phyloP scores from a whole-genome alignment of 2,888 invertebrate genomes.

The Horisme vitalbata region DNA sequence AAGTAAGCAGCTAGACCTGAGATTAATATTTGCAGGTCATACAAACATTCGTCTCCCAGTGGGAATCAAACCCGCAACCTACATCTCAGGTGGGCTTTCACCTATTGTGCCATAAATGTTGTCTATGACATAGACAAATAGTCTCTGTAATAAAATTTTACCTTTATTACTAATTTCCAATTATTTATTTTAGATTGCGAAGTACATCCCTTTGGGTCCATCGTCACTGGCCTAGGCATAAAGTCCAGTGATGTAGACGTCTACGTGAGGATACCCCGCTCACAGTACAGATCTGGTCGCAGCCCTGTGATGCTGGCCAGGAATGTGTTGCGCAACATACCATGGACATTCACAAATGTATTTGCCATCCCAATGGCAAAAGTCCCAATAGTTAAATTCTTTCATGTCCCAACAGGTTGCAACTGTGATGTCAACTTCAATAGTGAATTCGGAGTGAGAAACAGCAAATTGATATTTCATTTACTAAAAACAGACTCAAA shows the following conservation, averaged over 20 bases:
- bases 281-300: slow-evolving; percentile 22
- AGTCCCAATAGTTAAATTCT: slow-evolving; percentile 90
- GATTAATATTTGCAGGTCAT: no score
- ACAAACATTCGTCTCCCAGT: no score
- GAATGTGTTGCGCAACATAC: slow-evolving; percentile 54
- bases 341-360: slow-evolving; percentile 72
- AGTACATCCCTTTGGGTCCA: slow-evolving; percentile 87
- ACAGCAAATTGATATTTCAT: slow-evolving; percentile 85
- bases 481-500: slow-evolving; percentile 81
- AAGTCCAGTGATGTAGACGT: slow-evolving; percentile 89
- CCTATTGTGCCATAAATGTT: no score
- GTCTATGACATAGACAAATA: no score
- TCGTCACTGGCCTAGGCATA: slow-evolving; percentile 86
- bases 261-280: slow-evolving; percentile 73
- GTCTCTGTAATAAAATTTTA: no score
- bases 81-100: no score
- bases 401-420: slow-evolving; percentile 82
- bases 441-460: slow-evolving; percentile 85
- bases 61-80: no score
- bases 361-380: slow-evolving; percentile 85
- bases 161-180: no score
- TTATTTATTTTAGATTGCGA: slow-evolving; percentile 53
- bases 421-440: slow-evolving; percentile 89
- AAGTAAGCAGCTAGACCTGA: no score
- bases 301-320: slow-evolving; percentile 49